Conservation (phyloP, 2,113 vertebrate genomes). For the Strigops habroptila region DNA sequence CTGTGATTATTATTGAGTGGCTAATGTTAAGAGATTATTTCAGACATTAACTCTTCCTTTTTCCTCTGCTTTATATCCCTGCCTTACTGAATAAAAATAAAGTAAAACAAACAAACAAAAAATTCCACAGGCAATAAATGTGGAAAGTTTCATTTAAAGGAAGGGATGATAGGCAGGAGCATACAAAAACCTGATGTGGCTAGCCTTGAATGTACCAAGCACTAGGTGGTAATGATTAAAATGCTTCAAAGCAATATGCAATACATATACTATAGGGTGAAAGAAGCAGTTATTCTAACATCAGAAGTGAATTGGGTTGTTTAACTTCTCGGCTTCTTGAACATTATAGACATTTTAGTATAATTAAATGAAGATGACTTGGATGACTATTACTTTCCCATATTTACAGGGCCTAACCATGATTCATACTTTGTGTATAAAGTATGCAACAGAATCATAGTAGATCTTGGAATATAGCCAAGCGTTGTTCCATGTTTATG, state of each 20-base stretch:
- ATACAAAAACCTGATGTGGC: not conserved
- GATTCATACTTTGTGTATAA: not conserved
- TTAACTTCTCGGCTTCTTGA: conserved; percentile 21
- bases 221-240: not conserved
- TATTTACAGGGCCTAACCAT: conserved; percentile 16
- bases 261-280: not conserved
- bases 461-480: conserved; percentile 19
- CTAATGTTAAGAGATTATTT: not conserved
- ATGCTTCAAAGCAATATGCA: not conserved
- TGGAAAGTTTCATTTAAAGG: not conserved
- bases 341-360: conserved; percentile 13
- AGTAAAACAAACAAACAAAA: not conserved
- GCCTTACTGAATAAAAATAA: not conserved
- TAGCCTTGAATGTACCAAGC: not conserved
- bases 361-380: conserved; percentile 37
- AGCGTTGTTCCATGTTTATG: not conserved
- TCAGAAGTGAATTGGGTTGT: not conserved
- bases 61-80: not conserved
- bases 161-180: not conserved
- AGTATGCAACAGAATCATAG: not conserved
- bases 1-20: not conserved
- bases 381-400: conserved; percentile 23
- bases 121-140: not conserved
- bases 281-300: not conserved
- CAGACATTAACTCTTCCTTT: not conserved